Conservation (phyloP, 2,797 vertebrate species). For the Pseudomugil gertrudae region DNA sequence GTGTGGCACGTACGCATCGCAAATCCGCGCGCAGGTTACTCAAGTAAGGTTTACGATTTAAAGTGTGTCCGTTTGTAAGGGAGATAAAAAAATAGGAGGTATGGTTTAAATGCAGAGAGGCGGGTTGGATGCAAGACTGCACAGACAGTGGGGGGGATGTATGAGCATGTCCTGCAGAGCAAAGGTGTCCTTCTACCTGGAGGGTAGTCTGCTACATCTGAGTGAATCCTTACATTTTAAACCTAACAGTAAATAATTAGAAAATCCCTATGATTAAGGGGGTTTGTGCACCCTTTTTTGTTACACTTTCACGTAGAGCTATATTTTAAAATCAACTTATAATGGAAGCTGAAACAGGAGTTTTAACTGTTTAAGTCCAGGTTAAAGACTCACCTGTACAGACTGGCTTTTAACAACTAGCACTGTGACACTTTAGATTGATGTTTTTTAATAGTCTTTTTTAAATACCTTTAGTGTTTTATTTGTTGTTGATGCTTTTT, state of each 20-base stretch:
- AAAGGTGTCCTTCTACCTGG: constrained; percentile 3
- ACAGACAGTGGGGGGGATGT: constrained; percentile 20
- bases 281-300: neutral
- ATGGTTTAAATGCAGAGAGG: neutral
- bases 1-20: constrained; percentile 44
- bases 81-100: constrained; percentile 19
- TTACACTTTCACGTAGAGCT: neutral
- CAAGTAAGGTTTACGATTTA: constrained; percentile 55
- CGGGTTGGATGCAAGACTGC: constrained; percentile 17
- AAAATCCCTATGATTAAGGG: neutral
- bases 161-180: constrained; percentile 8
- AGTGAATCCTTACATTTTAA: neutral
- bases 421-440: too few species aligned
- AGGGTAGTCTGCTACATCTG: neutral
- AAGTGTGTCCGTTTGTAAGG: constrained; percentile 27
- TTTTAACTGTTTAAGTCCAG: too few species aligned
- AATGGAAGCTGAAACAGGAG: neutral
- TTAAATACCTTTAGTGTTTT: too few species aligned
- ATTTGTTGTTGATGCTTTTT: too few species aligned
- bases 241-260: too few species aligned
- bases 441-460: too few species aligned
- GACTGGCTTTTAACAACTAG: too few species aligned
- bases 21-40: constrained; percentile 49
- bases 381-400: too few species aligned
- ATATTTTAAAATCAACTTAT: neutral